Evolutionary conservation across 2,797 vertebrate species (phyloP).

Genomic region (Triplophysa yarkandensis): DNA sequence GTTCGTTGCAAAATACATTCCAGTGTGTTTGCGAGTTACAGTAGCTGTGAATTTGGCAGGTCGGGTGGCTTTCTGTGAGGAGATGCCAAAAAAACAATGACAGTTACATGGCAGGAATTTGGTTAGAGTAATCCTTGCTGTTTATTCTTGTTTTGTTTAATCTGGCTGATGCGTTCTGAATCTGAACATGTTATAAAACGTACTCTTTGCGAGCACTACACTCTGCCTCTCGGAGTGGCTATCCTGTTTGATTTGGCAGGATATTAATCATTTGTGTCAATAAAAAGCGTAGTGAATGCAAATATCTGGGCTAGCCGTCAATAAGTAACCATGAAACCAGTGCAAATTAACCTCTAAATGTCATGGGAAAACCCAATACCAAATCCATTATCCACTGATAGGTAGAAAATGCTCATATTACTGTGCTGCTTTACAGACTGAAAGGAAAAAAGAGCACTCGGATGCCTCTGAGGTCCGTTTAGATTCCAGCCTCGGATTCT

Average conservation of each 20-base stretch:
- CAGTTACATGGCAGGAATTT: conserved; percentile 24
- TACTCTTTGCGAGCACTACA: conserved; percentile 34
- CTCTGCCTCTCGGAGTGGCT: conserved; percentile 58
- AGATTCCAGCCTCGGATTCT: conserved; percentile 27
- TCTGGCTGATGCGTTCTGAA: conserved; percentile 42
- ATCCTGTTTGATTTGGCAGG: conserved; percentile 74
- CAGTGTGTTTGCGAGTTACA: conserved; percentile 7
- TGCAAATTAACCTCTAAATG: conserved; percentile 84
- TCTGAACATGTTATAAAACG: conserved; percentile 42
- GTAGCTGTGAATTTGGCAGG: conserved; percentile 33
- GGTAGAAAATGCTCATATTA: conserved; percentile 61
- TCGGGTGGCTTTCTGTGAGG: background rate
- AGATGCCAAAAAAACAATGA: conserved; percentile 36
- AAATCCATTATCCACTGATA: conserved; percentile 68
- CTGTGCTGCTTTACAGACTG: conserved; percentile 43
- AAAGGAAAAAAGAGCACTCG: conserved; percentile 6
- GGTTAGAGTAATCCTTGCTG: conserved; percentile 28
- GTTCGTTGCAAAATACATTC: conserved; percentile 28
- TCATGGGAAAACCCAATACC: conserved; percentile 76
- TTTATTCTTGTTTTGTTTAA: conserved; percentile 4
- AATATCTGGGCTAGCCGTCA: conserved; percentile 74
- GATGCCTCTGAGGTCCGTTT: conserved; percentile 29
- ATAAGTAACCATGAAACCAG: conserved; percentile 81
- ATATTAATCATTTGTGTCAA: conserved; percentile 84
- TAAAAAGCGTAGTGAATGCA: conserved; percentile 81